Percentiles rank a stretch among this genome's conserved stretches.
These are phyloP conservation scores for Turritopsis rubra DNA, from an alignment of 30 jellyfish, hydroid and myxozoan species.

Conservation along the genomic window DNA sequence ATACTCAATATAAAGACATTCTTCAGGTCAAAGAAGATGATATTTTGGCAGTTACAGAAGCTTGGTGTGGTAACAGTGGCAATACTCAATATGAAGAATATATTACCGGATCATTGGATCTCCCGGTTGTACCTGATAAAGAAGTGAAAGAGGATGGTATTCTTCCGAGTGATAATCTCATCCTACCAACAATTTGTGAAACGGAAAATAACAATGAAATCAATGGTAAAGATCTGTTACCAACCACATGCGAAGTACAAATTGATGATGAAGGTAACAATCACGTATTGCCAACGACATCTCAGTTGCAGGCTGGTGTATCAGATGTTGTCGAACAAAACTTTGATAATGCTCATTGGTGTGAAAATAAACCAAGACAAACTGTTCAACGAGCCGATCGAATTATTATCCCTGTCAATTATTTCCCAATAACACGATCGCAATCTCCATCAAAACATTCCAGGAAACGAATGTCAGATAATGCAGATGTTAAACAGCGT, in stretches of 20 bases:
- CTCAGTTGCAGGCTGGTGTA: neutral
- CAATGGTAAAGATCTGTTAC: neutral
- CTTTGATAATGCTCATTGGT: neutral
- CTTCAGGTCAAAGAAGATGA: no score
- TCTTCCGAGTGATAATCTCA: neutral
- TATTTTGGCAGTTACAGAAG: no score
- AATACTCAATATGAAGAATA: neutral
- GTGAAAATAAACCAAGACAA: neutral
- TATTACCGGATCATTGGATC: no score
- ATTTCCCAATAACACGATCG: constrained; percentile 11
- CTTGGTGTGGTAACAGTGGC: no score
- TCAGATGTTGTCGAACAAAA: neutral
- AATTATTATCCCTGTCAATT: constrained; percentile 2
- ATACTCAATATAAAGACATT: no score
- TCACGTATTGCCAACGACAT: neutral
- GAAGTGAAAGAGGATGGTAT: neutral
- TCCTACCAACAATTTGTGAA: neutral
- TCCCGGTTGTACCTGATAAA: no score
- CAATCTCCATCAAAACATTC: neutral
- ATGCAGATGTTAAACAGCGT: neutral
- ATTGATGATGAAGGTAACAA: neutral
- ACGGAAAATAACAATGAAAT: neutral
- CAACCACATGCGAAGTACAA: neutral
- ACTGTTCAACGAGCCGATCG: neutral
- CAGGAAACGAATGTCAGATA: neutral